Percentiles rank a stretch among this genome's conserved stretches.
phyloP scores from a whole-genome alignment of 2,888 invertebrate genomes.

The Leistus spinibarbis region DNA sequence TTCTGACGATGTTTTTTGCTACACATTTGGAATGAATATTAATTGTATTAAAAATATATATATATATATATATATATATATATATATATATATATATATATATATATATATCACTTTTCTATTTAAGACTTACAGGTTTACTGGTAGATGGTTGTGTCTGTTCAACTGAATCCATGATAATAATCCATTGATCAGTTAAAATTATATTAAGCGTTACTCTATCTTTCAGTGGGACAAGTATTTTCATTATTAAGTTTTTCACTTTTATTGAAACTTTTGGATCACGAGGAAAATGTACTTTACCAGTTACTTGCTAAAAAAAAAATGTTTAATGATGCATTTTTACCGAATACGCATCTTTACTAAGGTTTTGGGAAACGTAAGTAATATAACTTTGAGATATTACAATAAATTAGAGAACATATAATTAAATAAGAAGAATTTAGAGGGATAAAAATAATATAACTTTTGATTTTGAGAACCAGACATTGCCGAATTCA shows the following conservation, averaged over 20 bases:
- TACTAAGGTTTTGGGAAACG: too few relatives aligned
- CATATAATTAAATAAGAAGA: too few relatives aligned
- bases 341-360: too few relatives aligned
- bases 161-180: neutral
- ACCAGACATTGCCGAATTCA: too few relatives aligned
- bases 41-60: neutral
- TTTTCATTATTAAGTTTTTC: conserved; percentile 71
- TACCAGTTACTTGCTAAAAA: conserved; percentile 74
- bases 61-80: too few relatives aligned
- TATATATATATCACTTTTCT: too few relatives aligned
- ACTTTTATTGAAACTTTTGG: conserved; percentile 70
- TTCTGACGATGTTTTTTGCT: neutral
- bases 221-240: conserved; percentile 71
- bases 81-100: too few relatives aligned
- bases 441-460: too few relatives aligned
- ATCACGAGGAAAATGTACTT: conserved; percentile 69
- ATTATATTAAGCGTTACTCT: conserved; percentile 71
- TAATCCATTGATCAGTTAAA: conserved; percentile 70
- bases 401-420: too few relatives aligned
- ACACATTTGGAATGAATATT: neutral
- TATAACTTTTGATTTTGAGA: too few relatives aligned
- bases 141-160: neutral
- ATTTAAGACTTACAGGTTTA: neutral
- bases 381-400: too few relatives aligned
- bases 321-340: conserved; percentile 35